Conservation (phyloP, 2,888 invertebrate genomes). For the Escarpia spicata region DNA sequence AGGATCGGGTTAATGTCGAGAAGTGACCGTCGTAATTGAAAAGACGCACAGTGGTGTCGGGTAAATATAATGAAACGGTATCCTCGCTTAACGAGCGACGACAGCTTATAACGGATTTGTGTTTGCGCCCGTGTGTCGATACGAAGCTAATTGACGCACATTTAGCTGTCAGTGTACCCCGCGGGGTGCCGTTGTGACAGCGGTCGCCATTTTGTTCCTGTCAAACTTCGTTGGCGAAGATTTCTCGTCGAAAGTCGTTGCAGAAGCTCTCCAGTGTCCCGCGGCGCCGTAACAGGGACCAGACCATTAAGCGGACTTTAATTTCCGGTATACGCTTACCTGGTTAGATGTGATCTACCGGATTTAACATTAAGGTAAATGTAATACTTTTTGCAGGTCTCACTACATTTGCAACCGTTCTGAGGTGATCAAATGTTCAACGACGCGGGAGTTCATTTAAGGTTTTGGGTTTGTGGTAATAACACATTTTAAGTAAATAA, state of each 20-base stretch:
- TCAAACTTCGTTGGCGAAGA: not conserved
- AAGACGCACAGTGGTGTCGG: constrained; percentile 3
- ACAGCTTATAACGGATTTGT: not conserved
- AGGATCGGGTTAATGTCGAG: not conserved
- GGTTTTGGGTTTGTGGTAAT: not conserved
- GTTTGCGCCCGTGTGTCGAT: not conserved
- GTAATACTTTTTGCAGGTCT: not conserved
- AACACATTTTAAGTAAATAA: not conserved
- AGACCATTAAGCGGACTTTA: not conserved
- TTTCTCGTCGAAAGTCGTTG: not conserved
- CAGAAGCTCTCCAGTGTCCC: not conserved
- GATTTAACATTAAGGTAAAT: not conserved
- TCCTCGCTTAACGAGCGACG: not conserved
- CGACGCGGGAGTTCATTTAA: not conserved
- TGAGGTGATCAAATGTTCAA: not conserved
- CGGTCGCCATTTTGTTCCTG: constrained; percentile 16
- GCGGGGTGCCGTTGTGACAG: not conserved
- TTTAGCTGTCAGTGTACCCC: not conserved
- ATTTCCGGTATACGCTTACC: not conserved
- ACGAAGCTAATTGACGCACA: not conserved
- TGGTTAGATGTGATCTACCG: constrained; percentile 1
- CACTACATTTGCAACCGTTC: not conserved
- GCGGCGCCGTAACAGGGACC: not conserved
- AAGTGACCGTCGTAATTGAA: not conserved
- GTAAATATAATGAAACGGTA: constrained; percentile 16